Evolutionary conservation across 2,113 vertebrate species (phyloP), one percentile per base, ranked within the genome.

Genomic region (Zosterops borbonicus): DNA sequence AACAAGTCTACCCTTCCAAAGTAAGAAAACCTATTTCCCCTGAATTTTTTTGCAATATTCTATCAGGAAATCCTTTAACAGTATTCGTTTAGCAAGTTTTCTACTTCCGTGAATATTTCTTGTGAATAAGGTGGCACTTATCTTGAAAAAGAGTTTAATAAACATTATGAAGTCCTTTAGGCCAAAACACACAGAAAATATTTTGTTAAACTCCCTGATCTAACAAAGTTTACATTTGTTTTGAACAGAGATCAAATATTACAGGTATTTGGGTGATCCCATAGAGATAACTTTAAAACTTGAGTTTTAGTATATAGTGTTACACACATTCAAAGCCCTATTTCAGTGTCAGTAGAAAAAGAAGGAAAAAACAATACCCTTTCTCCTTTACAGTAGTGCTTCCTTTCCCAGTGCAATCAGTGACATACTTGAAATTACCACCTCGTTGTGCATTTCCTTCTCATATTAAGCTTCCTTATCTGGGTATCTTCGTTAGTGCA

Each of bases 41-140:
- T 53, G 9, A 2, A 19, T 41, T 59, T 70, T 46, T 27, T 52
- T 9, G 6, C 0, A 0, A 5, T 44, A 2, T 67, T 89, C 27
- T 42, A 7, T 42, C 7, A 59, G 52, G 44, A 83, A 83, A 24
- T 11, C 1, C 9, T 63, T 86, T 29, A 49, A 6, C 31, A 49
- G 9, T 77, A 73, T 59, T 55, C 1, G 25, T 74, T 70, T 27
- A 42, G 35, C 21, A 69, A 60, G 41, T 10, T 14, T 68, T 83
- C 16, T 49, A 19, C 14, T 67, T 55, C 21, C 16, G 2, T 65
- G 8, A 86, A 13, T 77, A 31, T 16, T 46, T 14, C 11, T 29
- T 76, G 9, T 44, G 14, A 29, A 73, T 75, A 49, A 60, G 13
- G 5, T 25, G 46, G 7, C 9, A 11, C 25, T 74, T 75, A 21